Base-by-base conservation (phyloP, 1,140 invertebrate genomes). In the Chelonus insularis region DNA sequence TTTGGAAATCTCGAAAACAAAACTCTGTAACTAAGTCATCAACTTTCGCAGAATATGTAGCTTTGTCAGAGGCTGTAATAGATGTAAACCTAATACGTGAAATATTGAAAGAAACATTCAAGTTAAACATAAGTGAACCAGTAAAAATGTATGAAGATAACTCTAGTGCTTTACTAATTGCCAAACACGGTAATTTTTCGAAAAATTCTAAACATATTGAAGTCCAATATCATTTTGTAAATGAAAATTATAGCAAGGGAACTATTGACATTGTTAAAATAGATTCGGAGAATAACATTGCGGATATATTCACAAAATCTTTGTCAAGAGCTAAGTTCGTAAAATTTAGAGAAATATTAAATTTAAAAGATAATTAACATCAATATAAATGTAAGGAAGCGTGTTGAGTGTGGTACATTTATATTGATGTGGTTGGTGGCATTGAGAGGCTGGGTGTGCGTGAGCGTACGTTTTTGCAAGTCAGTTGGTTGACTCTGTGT, bases 111-210 rank as follows among this genome's bases (percentile, higher is more conserved):
- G 45, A 55, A 18, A 43, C 25, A 8, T 39, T 57, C 43, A 12
- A 41, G 34, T n/a, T 52, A 18, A 50, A 51, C 18, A 14, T 51
- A 8, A 20, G 41, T 20, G 37, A 32, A 8, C 61, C 55, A 20
- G 9, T 58, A 20, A 52, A 60, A 39, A 29, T 63, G 2, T 57
- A 36, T 23, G 68, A 71, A 20, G 58, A 60, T 32, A 60, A 60
- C 23, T 62, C 63, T 37, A 64, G 68, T 9, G 68, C 64, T n/a
- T 18, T 65, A 8, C 51, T 14, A 6, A 69, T 70, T 6, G 62
- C 66, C 4, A 72, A 67, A 51, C 48, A 60, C 57, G 63, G 64
- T 11, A 70, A 69, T 23, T 66, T 68, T 36, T 65, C 67, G 16
- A 64, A 68, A 32, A 60, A 59, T 20, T 60, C 57, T 8, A 60